A percentile compares a stretch with the other conserved stretches of the same genome.
These are phyloP conservation scores for Pimephales promelas DNA, from an alignment of 2,113 vertebrate species.

Conservation along the genomic window DNA sequence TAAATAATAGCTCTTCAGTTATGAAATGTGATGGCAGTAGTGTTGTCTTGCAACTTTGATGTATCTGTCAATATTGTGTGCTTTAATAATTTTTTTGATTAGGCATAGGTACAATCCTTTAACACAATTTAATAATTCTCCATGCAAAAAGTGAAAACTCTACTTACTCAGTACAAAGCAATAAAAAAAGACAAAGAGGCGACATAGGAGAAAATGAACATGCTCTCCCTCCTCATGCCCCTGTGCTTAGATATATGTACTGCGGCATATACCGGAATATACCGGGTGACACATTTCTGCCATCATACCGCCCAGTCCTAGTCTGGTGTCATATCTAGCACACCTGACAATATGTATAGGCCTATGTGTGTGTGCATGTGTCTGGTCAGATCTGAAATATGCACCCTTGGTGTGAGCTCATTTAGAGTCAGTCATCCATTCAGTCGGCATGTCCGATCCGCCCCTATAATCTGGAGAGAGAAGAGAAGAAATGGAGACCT, in stretches of 20 bases:
- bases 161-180: not conserved
- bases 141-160: not conserved
- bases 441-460: conserved; percentile 1
- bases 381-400: not conserved
- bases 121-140: not conserved
- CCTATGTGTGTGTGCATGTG: not conserved
- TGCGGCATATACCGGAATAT: not conserved
- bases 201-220: not conserved
- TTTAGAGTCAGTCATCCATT: conserved; percentile 30
- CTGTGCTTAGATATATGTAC: not conserved
- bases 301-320: not conserved
- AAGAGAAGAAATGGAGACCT: conserved; percentile 18
- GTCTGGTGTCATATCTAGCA: not conserved
- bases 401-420: not conserved
- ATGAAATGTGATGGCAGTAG: not conserved
- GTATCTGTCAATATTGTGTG: not conserved
- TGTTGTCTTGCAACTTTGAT: not conserved
- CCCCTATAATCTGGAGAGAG: conserved; percentile 26
- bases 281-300: not conserved
- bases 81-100: not conserved
- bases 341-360: not conserved
- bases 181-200: not conserved
- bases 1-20: not conserved
- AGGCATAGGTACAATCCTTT: not conserved
- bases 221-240: not conserved